These are phyloP conservation scores for Mimumesa dahlbomi DNA, from an alignment of 2,888 invertebrate species.

Conservation along the genomic window DNA sequence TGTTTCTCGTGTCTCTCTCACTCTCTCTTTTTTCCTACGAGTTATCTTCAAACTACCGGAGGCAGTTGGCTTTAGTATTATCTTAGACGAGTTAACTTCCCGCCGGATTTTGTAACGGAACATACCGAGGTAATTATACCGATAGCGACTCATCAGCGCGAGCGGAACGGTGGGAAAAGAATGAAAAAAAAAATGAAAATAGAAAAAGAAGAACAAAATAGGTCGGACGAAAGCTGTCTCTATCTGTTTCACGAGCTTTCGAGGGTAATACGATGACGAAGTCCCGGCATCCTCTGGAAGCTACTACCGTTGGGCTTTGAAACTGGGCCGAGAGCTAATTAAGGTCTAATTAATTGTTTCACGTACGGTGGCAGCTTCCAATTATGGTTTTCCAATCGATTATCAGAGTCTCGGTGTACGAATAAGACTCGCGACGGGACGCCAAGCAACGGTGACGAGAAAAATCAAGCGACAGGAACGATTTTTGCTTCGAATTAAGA, in stretches of 20 bases:
- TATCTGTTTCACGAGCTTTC: slow-evolving; percentile 35
- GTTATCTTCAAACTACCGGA: no score
- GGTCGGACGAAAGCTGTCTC: slow-evolving; percentile 21
- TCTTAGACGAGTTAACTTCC: no score
- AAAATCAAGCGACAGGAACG: background rate
- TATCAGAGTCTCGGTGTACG: slow-evolving; percentile 33
- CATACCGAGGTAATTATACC: slow-evolving; percentile 29
- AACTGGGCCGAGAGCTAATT: slow-evolving; percentile 63
- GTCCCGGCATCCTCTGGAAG: slow-evolving; percentile 3
- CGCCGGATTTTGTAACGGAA: no score
- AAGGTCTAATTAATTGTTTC: slow-evolving; percentile 66
- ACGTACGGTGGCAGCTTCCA: slow-evolving; percentile 60
- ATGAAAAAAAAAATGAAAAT: no score
- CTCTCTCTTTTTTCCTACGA: no score
- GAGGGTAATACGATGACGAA: slow-evolving; percentile 40
- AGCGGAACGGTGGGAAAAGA: background rate
- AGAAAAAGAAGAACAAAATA: slow-evolving; percentile 33
- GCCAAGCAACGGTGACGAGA: background rate
- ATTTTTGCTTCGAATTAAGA: background rate
- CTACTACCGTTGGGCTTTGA: slow-evolving; percentile 40
- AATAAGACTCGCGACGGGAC: background rate
- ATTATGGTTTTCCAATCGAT: slow-evolving; percentile 62
- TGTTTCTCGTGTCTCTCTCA: no score
- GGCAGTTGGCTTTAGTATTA: no score
- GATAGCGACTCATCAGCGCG: slow-evolving; percentile 25